Evolutionary conservation across 2,797 vertebrate species (phyloP).

Genomic region (Pteronotus mesoamericanus): DNA sequence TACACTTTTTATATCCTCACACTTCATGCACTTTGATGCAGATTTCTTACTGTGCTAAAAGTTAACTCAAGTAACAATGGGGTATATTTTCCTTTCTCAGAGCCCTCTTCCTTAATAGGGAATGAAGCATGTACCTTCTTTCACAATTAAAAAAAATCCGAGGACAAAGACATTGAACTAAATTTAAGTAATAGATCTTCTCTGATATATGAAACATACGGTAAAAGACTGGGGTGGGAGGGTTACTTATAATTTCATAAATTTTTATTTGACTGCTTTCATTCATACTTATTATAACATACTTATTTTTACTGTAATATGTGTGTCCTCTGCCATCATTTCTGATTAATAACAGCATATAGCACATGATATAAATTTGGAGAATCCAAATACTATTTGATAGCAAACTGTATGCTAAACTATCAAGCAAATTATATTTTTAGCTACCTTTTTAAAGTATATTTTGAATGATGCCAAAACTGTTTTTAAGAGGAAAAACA

Average conservation of each 20-base stretch:
- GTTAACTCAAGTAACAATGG: constrained; percentile 68
- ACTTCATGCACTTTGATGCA: constrained; percentile 69
- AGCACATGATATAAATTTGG: constrained; percentile 49
- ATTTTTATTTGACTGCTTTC: neutral
- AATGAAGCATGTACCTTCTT: neutral
- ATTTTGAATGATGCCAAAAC: constrained; percentile 57
- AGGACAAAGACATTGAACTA: constrained; percentile 39
- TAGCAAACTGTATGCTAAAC: constrained; percentile 21
- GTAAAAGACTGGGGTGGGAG: neutral
- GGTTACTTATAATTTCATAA: neutral
- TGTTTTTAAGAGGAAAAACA: constrained; percentile 54
- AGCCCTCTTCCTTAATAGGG: neutral
- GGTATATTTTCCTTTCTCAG: constrained; percentile 7
- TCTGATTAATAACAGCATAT: constrained; percentile 67
- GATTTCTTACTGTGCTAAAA: constrained; percentile 73
- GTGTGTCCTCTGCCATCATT: constrained; percentile 52
- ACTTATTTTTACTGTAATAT: constrained; percentile 54
- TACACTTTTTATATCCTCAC: constrained; percentile 72
- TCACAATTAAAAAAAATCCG: constrained; percentile 42
- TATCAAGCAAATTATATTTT: constrained; percentile 39
- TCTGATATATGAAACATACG: neutral
- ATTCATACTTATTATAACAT: constrained; percentile 15
- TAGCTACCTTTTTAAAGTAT: constrained; percentile 54
- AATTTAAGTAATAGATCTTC: constrained; percentile 38
- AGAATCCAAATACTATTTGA: constrained; percentile 67